Percentiles rank a stretch among this genome's conserved stretches.
phyloP scores from a whole-genome alignment of 2,797 vertebrate species.

The Poeciliopsis presidionis region DNA sequence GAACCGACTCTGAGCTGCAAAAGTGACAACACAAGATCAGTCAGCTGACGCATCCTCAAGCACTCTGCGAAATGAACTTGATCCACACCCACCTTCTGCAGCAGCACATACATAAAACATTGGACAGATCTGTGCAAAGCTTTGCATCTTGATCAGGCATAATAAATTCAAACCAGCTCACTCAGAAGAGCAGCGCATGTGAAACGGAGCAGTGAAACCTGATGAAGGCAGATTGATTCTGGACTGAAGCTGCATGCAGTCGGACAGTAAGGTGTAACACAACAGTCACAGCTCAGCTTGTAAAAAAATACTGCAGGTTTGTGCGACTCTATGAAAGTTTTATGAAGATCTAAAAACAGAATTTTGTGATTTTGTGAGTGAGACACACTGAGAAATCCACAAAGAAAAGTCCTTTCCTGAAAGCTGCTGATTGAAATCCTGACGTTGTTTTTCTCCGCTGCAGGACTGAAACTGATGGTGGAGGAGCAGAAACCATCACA shows the following conservation, averaged over 20 bases:
- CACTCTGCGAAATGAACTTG: neutral
- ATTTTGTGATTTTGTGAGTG: neutral
- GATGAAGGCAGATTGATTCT: neutral
- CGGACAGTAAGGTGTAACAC: neutral
- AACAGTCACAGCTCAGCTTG: neutral
- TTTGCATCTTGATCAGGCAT: neutral
- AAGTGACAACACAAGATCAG: neutral
- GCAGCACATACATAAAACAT: constrained; percentile 3
- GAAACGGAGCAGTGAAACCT: neutral
- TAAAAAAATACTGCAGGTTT: neutral
- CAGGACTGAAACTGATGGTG: neutral
- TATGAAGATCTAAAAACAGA: neutral
- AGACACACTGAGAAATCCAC: neutral
- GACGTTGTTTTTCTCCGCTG: neutral
- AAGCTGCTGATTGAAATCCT: neutral
- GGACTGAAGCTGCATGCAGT: neutral
- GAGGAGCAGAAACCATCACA: neutral
- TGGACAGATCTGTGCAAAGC: neutral
- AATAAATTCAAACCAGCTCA: neutral
- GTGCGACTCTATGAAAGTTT: neutral
- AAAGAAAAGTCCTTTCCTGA: neutral
- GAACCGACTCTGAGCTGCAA: neutral
- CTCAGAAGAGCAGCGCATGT: neutral
- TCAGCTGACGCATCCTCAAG: neutral
- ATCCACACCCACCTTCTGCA: neutral